Conservation (phyloP, 53 echinoderm and acorn worm species). For the Zoroaster sp. region DNA sequence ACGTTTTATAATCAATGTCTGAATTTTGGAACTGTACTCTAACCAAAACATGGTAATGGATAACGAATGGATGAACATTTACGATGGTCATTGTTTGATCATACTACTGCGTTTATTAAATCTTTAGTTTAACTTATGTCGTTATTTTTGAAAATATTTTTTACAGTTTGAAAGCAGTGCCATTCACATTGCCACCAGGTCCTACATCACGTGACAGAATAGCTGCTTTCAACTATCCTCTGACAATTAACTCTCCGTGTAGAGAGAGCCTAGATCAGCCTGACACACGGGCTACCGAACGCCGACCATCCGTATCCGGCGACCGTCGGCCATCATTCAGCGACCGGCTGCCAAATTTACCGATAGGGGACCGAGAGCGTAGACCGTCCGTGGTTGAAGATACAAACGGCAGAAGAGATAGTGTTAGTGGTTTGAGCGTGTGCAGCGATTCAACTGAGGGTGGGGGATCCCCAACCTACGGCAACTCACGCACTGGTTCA, state of each 20-base stretch:
- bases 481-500: constrained; percentile 69
- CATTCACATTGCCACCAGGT: constrained; percentile 87
- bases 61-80: no score
- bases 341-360: constrained; percentile 19
- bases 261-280: constrained; percentile 77
- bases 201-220: constrained; percentile 80
- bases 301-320: constrained; percentile 69
- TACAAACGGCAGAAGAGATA: constrained; percentile 73
- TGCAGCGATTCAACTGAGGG: constrained; percentile 84
- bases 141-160: neutral
- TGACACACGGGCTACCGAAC: constrained; percentile 59
- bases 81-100: no score
- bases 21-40: no score
- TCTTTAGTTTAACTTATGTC: no score
- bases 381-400: constrained; percentile 64
- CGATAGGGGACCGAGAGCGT: constrained; percentile 47
- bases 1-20: no score
- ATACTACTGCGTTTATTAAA: no score
- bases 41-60: no score
- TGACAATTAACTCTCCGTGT: constrained; percentile 64
- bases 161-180: constrained; percentile 90
- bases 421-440: constrained; percentile 80
- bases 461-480: constrained; percentile 75
- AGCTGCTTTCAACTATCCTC: constrained; percentile 79
- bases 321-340: constrained; percentile 53